phyloP scores from a whole-genome alignment of 2,888 invertebrate genomes.

The Scaptomyza polygonia region DNA sequence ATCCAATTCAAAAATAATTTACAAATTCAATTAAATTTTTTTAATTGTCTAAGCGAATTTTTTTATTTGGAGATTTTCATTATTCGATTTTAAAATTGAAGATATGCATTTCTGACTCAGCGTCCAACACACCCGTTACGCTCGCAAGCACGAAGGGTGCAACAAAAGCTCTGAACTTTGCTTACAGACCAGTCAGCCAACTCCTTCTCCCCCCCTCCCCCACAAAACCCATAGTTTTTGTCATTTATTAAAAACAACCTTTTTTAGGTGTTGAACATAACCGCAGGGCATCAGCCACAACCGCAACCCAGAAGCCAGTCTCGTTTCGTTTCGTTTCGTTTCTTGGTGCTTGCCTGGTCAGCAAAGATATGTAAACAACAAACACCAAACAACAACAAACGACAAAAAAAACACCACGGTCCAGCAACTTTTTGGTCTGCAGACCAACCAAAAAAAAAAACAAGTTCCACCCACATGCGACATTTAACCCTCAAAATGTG shows the following conservation, averaged over 20 bases:
- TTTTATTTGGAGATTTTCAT: too few relatives aligned
- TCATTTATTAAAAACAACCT: conserved; percentile 56
- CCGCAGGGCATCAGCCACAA: conserved; percentile 69
- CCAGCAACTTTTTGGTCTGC: conserved; percentile 56
- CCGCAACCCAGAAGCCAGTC: conserved; percentile 33
- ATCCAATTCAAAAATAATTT: too few relatives aligned
- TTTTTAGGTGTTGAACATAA: conserved; percentile 80
- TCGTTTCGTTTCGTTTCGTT: conserved; percentile 24
- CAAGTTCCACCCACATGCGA: conserved; percentile 64
- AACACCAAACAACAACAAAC: conserved; percentile 29
- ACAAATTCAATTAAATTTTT: too few relatives aligned
- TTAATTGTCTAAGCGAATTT: too few relatives aligned
- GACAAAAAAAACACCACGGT: conserved; percentile 51
- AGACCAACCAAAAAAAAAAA: conserved; percentile 17
- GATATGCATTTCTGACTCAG: conserved; percentile 15
- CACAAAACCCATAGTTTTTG: conserved; percentile 24
- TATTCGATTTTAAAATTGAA: conserved; percentile 1
- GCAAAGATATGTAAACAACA: conserved; percentile 71
- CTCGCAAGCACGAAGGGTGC: not conserved
- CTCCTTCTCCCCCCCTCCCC: not conserved
- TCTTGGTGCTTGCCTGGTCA: conserved; percentile 68
- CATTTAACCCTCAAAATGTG: conserved; percentile 76
- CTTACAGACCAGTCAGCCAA: conserved; percentile 4
- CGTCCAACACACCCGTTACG: conserved; percentile 5
- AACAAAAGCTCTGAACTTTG: conserved; percentile 6